Evolutionary conservation across 2,113 vertebrate genomes (phyloP).

Genomic region (Dromaius novaehollandiae): DNA sequence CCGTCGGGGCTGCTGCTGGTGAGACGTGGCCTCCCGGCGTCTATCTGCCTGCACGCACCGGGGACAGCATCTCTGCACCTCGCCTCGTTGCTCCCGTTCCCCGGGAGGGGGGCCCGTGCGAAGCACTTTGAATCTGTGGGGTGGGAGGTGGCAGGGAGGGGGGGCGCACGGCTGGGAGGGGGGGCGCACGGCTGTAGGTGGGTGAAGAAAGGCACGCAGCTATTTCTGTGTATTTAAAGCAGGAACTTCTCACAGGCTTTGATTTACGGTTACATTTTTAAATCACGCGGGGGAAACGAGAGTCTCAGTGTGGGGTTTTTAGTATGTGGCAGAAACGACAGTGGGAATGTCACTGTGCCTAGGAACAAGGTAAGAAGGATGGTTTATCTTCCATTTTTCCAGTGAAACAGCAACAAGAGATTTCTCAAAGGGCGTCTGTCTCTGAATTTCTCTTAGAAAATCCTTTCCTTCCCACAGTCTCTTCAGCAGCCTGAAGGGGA

Average conservation of each 20-base stretch:
- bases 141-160: rapidly evolving
- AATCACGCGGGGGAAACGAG: rapidly evolving
- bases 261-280: neutral
- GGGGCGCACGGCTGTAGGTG: no score
- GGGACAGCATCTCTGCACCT: no score
- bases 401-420: neutral
- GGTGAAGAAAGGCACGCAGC: rapidly evolving
- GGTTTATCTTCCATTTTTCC: neutral
- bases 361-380: neutral
- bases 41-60: neutral
- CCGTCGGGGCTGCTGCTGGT: no score
- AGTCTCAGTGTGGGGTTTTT: neutral
- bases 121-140: no score
- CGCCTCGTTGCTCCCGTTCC: neutral
- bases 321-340: neutral
- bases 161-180: no score
- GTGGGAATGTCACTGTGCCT: no score
- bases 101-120: no score
- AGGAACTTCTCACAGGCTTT: neutral
- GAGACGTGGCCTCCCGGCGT: neutral
- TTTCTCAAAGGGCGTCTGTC: neutral
- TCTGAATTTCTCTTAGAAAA: neutral
- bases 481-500: neutral
- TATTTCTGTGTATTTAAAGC: neutral
- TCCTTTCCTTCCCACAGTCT: rapidly evolving